Evolutionary conservation across 2,888 invertebrate species (phyloP).

Genomic region (Luperina testacea): DNA sequence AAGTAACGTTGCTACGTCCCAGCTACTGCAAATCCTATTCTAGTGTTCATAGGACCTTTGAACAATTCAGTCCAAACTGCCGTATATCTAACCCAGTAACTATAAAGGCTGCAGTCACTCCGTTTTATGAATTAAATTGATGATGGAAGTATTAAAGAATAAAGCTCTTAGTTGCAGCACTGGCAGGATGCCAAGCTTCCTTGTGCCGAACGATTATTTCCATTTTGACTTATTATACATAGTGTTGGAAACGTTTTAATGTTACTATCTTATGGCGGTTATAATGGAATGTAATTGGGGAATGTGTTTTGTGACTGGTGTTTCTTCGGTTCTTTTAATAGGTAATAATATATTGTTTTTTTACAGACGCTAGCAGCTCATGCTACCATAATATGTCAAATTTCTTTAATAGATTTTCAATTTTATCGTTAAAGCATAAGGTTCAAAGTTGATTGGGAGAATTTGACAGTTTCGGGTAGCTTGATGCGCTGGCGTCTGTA

Average conservation of each 20-base stretch:
- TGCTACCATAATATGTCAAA: too few species aligned
- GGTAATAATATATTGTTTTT: too few species aligned
- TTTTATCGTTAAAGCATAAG: too few species aligned
- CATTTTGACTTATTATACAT: conserved; percentile 73
- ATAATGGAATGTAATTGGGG: conserved; percentile 31
- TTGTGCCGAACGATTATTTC: conserved; percentile 75
- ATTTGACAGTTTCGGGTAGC: too few species aligned
- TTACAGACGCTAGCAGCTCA: too few species aligned
- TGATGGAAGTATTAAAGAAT: conserved; percentile 75
- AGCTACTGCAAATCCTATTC: conserved; percentile 2
- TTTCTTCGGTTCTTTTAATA: neutral
- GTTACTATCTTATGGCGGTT: conserved; percentile 67
- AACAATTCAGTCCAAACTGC: conserved; percentile 22
- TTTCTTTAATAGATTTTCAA: too few species aligned
- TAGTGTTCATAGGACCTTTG: conserved; percentile 16
- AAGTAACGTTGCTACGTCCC: neutral
- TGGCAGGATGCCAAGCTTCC: conserved; percentile 77
- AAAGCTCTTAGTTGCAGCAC: conserved; percentile 75
- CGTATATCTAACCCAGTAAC: conserved; percentile 26
- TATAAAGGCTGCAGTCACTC: conserved; percentile 31
- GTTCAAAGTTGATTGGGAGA: too few species aligned
- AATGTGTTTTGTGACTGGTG: neutral
- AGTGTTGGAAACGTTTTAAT: conserved; percentile 66
- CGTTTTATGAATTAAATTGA: conserved; percentile 68
- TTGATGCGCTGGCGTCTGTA: too few species aligned